Percentiles rank a stretch among this genome's conserved stretches.
Conservation (phyloP, 1,140 invertebrate genomes). For the Zaprionus camerounensis region DNA sequence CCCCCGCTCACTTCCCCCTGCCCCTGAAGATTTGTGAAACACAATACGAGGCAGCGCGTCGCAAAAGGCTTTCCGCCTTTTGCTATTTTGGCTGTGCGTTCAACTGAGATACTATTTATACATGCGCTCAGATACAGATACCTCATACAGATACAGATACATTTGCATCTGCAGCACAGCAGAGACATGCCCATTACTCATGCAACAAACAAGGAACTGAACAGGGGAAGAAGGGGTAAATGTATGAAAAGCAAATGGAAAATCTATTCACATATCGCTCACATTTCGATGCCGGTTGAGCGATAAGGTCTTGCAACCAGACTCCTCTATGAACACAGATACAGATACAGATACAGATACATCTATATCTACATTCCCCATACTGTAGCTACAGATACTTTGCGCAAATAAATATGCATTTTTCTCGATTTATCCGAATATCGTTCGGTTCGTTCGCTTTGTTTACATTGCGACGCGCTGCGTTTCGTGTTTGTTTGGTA, state of each 20-base stretch:
- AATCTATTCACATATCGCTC: slow-evolving; percentile 71
- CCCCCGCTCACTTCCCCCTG: neutral
- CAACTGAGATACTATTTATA: slow-evolving; percentile 82
- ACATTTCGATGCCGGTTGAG: slow-evolving; percentile 73
- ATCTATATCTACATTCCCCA: neutral
- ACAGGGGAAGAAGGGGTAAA: neutral
- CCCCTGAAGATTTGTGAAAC: slow-evolving; percentile 61
- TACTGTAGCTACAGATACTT: slow-evolving; percentile 58
- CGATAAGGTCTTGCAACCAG: slow-evolving; percentile 56
- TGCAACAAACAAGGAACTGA: slow-evolving; percentile 61
- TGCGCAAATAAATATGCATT: slow-evolving; percentile 78
- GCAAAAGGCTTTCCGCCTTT: slow-evolving; percentile 40
- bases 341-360: neutral
- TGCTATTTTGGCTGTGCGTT: slow-evolving; percentile 80
- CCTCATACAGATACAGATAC: slow-evolving; percentile 58
- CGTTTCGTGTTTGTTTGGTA: slow-evolving; percentile 42
- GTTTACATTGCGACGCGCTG: slow-evolving; percentile 25
- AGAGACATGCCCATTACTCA: slow-evolving; percentile 64
- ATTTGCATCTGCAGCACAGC: slow-evolving; percentile 66
- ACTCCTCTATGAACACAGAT: slow-evolving; percentile 22
- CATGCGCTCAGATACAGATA: slow-evolving; percentile 69
- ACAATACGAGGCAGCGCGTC: slow-evolving; percentile 57
- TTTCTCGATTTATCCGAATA: slow-evolving; percentile 55
- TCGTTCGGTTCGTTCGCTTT: neutral
- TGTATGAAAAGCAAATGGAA: slow-evolving; percentile 43